Evolutionary conservation across 2,888 invertebrate species (phyloP).

Genomic region (Nemotelus nigrinus): DNA sequence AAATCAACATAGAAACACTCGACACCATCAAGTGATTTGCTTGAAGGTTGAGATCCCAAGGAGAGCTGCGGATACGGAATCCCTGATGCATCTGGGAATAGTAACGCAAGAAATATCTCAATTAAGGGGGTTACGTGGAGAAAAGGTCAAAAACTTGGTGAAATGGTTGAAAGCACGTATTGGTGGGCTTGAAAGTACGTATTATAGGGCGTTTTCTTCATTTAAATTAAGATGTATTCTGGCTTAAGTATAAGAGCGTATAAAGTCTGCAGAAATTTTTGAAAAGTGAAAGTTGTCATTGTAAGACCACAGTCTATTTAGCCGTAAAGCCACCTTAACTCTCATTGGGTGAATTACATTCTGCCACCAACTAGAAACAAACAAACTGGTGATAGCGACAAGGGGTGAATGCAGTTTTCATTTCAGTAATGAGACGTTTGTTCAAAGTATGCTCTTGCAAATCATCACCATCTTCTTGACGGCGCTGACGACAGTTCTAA

Average conservation of each 20-base stretch:
- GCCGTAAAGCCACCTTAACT: not conserved
- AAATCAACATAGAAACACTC: slow-evolving; percentile 40
- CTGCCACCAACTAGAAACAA: slow-evolving; percentile 23
- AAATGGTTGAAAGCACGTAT: not conserved
- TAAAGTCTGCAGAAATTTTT: too few relatives aligned
- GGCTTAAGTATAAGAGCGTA: too few relatives aligned
- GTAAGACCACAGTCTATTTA: not conserved
- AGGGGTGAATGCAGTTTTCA: slow-evolving; percentile 41
- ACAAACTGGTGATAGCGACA: slow-evolving; percentile 1
- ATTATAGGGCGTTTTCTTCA: not conserved
- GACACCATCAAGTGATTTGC: slow-evolving; percentile 44
- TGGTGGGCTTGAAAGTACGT: not conserved
- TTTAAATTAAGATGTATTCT: too few relatives aligned
- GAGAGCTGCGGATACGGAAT: not conserved
- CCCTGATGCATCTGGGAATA: not conserved
- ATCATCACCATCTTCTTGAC: slow-evolving; percentile 40
- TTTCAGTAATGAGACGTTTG: slow-evolving; percentile 44
- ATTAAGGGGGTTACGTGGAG: not conserved
- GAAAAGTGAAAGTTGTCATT: too few relatives aligned
- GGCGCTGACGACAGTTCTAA: slow-evolving; percentile 33
- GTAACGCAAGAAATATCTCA: not conserved
- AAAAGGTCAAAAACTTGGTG: not conserved
- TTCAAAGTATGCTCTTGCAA: slow-evolving; percentile 38
- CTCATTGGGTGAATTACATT: slow-evolving; percentile 14
- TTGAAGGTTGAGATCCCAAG: slow-evolving; percentile 8